phyloP scores from a whole-genome alignment of 2,888 invertebrate genomes.

The Plagiodera versicolora region DNA sequence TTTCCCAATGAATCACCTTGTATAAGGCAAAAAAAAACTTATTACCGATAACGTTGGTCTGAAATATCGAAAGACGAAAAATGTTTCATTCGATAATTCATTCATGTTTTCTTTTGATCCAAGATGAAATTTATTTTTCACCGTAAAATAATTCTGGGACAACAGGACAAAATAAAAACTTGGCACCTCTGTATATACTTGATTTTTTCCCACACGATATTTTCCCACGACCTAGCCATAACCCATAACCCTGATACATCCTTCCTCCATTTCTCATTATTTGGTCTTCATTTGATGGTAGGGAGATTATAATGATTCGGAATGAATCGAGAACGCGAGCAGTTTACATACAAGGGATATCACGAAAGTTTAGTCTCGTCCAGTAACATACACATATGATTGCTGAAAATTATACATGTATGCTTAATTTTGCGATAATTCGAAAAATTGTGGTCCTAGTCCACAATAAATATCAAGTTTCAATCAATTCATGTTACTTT shows the following conservation, averaged over 20 bases:
- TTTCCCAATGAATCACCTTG: too few relatives aligned
- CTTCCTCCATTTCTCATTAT: conserved; percentile 49
- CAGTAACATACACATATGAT: too few relatives aligned
- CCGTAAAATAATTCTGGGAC: conserved; percentile 7
- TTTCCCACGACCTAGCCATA: conserved; percentile 80
- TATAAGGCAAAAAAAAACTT: too few relatives aligned
- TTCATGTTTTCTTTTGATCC: too few relatives aligned
- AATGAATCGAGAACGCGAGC: neutral
- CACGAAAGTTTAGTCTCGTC: neutral
- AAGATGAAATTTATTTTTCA: neutral
- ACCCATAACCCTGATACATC: conserved; percentile 70
- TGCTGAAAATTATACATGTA: too few relatives aligned
- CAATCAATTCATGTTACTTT: too few relatives aligned
- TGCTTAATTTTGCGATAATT: too few relatives aligned
- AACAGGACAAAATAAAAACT: neutral
- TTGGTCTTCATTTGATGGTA: conserved; percentile 1
- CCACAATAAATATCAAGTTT: too few relatives aligned
- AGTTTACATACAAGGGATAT: neutral
- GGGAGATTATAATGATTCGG: neutral
- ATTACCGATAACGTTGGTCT: too few relatives aligned
- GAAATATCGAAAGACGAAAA: too few relatives aligned
- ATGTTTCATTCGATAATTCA: too few relatives aligned
- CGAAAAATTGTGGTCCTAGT: too few relatives aligned
- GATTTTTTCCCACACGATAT: conserved; percentile 78
- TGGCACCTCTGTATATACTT: neutral